Percentiles rank a stretch among this genome's conserved stretches.
Conservation (phyloP, 2,113 vertebrate genomes). For the Chloroceryle aenea region DNA sequence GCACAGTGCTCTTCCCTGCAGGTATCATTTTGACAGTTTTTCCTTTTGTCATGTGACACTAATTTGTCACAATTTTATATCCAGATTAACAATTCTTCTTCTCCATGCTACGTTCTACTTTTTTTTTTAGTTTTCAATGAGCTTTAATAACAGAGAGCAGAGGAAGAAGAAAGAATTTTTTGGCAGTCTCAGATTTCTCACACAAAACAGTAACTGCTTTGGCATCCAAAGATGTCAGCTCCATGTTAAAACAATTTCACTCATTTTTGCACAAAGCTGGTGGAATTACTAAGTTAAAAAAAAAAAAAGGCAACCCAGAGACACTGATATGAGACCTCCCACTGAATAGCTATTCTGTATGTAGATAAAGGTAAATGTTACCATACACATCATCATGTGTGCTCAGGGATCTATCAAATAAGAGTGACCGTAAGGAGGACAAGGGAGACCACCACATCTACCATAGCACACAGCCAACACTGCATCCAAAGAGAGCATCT, state of each 20-base stretch:
- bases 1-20: background rate
- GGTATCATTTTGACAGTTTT: background rate
- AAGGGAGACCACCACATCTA: background rate
- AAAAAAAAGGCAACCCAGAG: background rate
- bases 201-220: constrained; percentile 34
- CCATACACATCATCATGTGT: background rate
- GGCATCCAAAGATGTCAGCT: background rate
- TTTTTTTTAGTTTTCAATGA: background rate
- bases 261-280: constrained; percentile 18
- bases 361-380: background rate
- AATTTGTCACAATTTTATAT: constrained; percentile 15
- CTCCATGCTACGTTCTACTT: background rate
- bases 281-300: background rate
- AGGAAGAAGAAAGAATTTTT: background rate
- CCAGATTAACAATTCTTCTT: background rate
- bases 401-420: background rate
- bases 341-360: background rate
- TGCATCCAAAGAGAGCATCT: background rate
- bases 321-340: background rate
- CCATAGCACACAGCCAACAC: background rate
- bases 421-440: background rate
- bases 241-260: background rate
- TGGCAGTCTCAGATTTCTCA: background rate
- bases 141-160: constrained; percentile 35
- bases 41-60: background rate